Percentiles rank a stretch among this genome's conserved stretches.
Conservation (phyloP, 2,888 invertebrate species). For the Timandra comae region DNA sequence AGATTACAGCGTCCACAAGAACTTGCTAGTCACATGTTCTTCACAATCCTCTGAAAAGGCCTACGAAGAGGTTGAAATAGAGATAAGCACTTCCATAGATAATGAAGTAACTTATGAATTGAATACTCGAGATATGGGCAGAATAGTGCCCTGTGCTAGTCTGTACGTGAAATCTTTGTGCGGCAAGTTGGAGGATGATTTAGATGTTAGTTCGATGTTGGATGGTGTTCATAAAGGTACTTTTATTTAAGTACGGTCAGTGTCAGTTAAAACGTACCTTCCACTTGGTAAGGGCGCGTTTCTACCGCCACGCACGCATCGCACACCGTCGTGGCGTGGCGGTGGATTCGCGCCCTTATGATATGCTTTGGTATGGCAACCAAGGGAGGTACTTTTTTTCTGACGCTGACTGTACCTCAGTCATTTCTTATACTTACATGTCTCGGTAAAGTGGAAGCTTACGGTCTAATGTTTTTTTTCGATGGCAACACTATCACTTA, state of each 20-base stretch:
- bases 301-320: no score
- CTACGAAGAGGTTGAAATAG: slow-evolving; percentile 61
- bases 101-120: slow-evolving; percentile 49
- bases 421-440: no score
- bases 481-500: background rate
- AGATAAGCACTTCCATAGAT: slow-evolving; percentile 50
- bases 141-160: slow-evolving; percentile 49
- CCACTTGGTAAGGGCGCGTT: no score
- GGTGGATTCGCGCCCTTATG: no score
- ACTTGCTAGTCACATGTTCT: slow-evolving; percentile 58
- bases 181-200: slow-evolving; percentile 49
- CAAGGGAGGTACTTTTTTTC: no score
- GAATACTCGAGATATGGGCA: slow-evolving; percentile 47
- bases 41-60: slow-evolving; percentile 54
- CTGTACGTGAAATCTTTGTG: slow-evolving; percentile 63
- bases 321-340: no score
- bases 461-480: background rate
- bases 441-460: no score
- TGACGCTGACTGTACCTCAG: no score
- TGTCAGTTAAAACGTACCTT: no score
- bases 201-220: slow-evolving; percentile 59
- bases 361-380: no score
- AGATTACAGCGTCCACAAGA: slow-evolving; percentile 53
- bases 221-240: slow-evolving; percentile 69
- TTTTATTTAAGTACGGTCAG: no score